Conservation (phyloP, 2,888 invertebrate genomes). For the Cyaniris semiargus region DNA sequence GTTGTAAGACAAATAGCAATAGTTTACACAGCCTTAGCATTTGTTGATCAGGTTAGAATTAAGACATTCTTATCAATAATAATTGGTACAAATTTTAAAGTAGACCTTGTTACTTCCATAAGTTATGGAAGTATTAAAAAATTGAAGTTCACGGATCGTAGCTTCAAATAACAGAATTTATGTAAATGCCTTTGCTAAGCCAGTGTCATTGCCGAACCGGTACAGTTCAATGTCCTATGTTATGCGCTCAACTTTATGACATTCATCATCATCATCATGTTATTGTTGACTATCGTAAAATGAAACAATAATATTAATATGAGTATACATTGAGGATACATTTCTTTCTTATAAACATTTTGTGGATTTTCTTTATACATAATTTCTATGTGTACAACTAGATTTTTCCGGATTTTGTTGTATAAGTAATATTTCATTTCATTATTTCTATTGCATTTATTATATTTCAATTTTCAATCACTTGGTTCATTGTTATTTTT, state of each 20-base stretch:
- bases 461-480: no score
- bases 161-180: background rate
- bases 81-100: background rate
- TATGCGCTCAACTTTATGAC: background rate
- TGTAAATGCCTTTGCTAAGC: conserved; percentile 15
- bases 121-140: background rate
- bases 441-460: no score
- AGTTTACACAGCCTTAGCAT: no score
- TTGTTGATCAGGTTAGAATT: no score
- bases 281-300: conserved; percentile 29
- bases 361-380: no score
- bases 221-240: conserved; percentile 25
- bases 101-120: background rate
- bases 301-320: background rate
- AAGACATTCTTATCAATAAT: background rate
- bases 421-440: no score
- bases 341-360: background rate
- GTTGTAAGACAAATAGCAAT: no score
- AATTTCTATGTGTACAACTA: no score
- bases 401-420: no score
- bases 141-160: background rate
- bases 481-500: no score
- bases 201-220: conserved; percentile 5
- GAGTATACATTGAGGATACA: conserved; percentile 1
- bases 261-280: background rate